Evolutionary conservation across 2,888 invertebrate genomes (phyloP), one percentile per base, ranked within the genome.

Genomic region (Phengaris alcon): DNA sequence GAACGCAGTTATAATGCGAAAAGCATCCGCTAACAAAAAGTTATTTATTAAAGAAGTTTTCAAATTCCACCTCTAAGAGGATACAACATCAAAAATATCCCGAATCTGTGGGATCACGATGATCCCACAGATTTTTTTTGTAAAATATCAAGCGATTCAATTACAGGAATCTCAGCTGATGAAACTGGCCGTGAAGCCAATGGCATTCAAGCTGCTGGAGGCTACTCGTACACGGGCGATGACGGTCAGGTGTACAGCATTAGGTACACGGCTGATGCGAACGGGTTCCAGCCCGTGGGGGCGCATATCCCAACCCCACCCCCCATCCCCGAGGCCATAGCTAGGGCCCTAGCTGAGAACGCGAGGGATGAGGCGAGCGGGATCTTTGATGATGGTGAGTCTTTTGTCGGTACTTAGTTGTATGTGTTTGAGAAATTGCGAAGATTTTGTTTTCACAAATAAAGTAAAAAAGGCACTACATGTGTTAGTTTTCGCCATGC

Each of bases 261-360:
- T 76, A 89, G 88, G 75, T 93, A 93, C 79, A 92, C 90, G 0
- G 93, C 93, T 78, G 93, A 84, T 68, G 85, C 81, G 79, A 90
- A 92, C 80, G 93, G 93, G 1, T 95, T 94, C 90, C 90, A 93
- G 78, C 89, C 95, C 0, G 87, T 90, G 68, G 95, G 95, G 0
- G 93, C 93, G 2, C 95, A 95, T 80, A 80, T 95, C 0, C 95
- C 95, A 0, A 94, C 94, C 0, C 90, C 95, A 0, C 95, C 95
- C 0, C 95, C 95, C 0, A 87, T 95, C 7, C 95, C 95, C 0
- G 94, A 93, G 68, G 94, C 91, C 8, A 95, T 95, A 80, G 90
- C 92, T 13, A 90, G 90, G 82, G 92, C 94, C 0, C 85, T 94
- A 48, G 87, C 88, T 69, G 86, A 90, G 82, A 94, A 94, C 77